phyloP scores from a whole-genome alignment of 1,140 invertebrate species.

The Ceratosolen solmsi region DNA sequence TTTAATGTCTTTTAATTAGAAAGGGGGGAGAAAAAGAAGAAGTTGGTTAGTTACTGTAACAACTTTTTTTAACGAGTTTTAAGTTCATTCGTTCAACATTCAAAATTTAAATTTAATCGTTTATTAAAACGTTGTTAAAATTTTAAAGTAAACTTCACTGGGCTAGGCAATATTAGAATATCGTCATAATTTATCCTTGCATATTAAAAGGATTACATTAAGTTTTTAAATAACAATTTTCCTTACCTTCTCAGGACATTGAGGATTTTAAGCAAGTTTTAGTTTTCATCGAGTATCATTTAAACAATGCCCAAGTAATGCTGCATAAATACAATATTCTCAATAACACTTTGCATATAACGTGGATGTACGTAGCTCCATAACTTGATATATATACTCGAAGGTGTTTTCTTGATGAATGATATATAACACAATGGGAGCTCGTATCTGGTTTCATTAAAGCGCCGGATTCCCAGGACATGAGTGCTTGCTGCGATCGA shows the following conservation, averaged over 20 bases:
- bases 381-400: not conserved
- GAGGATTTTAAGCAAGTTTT: not conserved
- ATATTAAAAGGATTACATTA: not conserved
- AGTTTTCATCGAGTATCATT: not conserved
- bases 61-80: not conserved
- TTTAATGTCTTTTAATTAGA: constrained; percentile 1
- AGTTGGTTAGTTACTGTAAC: not conserved
- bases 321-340: not conserved
- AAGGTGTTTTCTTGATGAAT: constrained; percentile 12
- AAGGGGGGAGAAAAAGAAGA: too few species aligned
- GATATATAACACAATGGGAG: not conserved
- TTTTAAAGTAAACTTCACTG: not conserved
- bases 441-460: constrained; percentile 22
- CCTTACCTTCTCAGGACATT: not conserved
- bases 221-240: not conserved
- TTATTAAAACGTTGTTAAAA: not conserved
- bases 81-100: not conserved
- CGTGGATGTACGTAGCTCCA: too few species aligned
- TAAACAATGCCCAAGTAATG: not conserved
- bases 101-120: not conserved
- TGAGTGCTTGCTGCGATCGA: constrained; percentile 64
- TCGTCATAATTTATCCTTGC: not conserved
- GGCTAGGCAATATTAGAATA: not conserved
- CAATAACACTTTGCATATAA: not conserved
- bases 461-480: constrained; percentile 64